Evolutionary conservation across 2,797 vertebrate species (phyloP), one percentile per base, ranked within the genome.

Genomic region (Martes flavigula): DNA sequence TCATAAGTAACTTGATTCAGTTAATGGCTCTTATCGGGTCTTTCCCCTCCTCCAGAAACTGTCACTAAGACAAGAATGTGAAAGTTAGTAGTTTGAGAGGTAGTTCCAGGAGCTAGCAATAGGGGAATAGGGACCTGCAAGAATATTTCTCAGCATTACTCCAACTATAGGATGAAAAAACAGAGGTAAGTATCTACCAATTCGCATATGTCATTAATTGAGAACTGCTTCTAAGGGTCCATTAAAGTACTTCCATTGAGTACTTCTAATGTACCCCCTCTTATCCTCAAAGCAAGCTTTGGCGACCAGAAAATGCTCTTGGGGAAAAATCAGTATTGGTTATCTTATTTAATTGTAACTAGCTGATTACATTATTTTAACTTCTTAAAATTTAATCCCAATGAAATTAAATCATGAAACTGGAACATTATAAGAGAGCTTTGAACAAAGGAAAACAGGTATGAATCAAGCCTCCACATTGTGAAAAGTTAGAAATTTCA

Each of bases 331-430:
- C 46, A 56, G 11, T 35, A 91, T 58, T 7, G 6, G n/a, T 70
- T 68, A 66, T 38, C 30, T 72, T 62, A 38, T 54, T 75, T 90
- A 75, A 68, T 30, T 70, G 40, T 32, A 60, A 38, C 48, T 68
- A 10, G 75, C 51, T 21, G 3, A 58, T 91, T 87, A 54, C 51
- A 54, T 87, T 60, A 79, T 66, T 88, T 84, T 40, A n/a, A 94
- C 54, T n/a, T 85, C 48, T 89, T 89, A 25, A 18, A 62, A 62
- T 38, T 92, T 92, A 84, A 86, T 89, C 68, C 23, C n/a, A 68
- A 30, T 70, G 68, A 94, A 92, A 97, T 85, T 75, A 62, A 90
- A 62, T 73, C 38, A 66, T 27, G 51, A 88, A 89, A 60, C 12
- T 51, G 30, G 9, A 89, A 68, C 30, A 89, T 38, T 66, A 9